phyloP scores from a whole-genome alignment of 2,888 invertebrate species.

The Campaea margaritaria region DNA sequence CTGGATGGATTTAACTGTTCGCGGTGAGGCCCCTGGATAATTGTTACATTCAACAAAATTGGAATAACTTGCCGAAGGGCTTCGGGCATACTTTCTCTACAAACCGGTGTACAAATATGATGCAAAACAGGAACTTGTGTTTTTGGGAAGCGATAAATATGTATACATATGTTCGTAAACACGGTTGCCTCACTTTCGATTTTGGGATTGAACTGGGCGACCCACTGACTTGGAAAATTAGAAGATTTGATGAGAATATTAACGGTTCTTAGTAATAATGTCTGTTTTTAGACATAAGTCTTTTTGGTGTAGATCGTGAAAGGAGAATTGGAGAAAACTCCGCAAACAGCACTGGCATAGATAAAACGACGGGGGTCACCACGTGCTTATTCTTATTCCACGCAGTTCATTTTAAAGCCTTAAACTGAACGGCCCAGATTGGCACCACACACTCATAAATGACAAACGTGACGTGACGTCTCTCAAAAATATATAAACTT shows the following conservation, averaged over 20 bases:
- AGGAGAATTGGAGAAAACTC: too few relatives aligned
- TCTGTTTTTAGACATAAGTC: not conserved
- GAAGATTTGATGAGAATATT: not conserved
- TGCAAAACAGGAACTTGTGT: constrained; percentile 17
- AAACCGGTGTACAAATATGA: constrained; percentile 18
- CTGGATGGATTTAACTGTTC: too few relatives aligned
- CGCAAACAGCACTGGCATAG: too few relatives aligned
- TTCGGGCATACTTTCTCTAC: not conserved
- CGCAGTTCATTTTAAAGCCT: too few relatives aligned
- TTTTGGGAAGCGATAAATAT: constrained; percentile 12
- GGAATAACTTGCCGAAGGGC: not conserved
- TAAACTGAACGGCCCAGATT: too few relatives aligned
- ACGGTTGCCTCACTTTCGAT: constrained; percentile 22
- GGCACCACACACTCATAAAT: too few relatives aligned
- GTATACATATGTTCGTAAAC: constrained; percentile 1
- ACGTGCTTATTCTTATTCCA: too few relatives aligned
- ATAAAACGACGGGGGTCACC: too few relatives aligned
- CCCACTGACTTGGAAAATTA: not conserved
- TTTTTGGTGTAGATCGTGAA: too few relatives aligned
- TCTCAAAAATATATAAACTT: too few relatives aligned
- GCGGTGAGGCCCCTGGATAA: too few relatives aligned
- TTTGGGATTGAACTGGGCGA: constrained; percentile 6
- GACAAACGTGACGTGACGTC: too few relatives aligned
- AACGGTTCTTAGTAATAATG: not conserved
- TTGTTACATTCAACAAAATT: not conserved